These are phyloP conservation scores for Gallinago solitaria DNA, from an alignment of 2,797 vertebrate genomes.

Conservation along the genomic window DNA sequence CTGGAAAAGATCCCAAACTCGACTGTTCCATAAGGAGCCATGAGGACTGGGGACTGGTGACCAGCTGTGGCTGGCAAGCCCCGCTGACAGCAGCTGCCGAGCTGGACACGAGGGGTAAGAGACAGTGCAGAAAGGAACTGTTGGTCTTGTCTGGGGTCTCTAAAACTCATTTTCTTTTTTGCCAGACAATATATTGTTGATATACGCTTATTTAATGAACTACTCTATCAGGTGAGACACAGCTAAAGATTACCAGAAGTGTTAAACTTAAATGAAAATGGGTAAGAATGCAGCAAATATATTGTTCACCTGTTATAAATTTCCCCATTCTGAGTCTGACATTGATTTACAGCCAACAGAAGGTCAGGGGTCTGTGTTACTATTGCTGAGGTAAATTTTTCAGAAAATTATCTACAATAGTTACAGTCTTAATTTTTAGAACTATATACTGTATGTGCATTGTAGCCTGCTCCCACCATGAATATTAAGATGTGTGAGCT, in stretches of 20 bases:
- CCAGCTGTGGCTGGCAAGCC: accelerated
- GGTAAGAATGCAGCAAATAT: neutral
- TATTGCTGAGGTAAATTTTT: neutral
- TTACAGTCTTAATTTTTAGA: neutral
- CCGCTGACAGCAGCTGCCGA: neutral
- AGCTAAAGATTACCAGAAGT: neutral
- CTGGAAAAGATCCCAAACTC: neutral
- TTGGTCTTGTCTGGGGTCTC: neutral
- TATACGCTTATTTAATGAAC: neutral
- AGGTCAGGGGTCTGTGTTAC: neutral
- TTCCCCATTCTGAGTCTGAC: neutral
- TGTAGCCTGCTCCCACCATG: neutral
- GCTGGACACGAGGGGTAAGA: neutral
- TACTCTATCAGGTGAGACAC: neutral
- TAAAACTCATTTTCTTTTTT: neutral
- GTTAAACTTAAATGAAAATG: neutral
- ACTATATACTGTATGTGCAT: neutral
- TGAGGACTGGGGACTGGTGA: neutral
- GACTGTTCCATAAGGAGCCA: accelerated
- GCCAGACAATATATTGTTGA: neutral
- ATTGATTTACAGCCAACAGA: neutral
- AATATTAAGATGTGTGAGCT: neutral
- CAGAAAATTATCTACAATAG: neutral
- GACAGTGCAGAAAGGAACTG: neutral
- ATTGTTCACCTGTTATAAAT: neutral